phyloP scores from a whole-genome alignment of 2,113 vertebrate species.

The Sinocyclocheilus rhinocerous region DNA sequence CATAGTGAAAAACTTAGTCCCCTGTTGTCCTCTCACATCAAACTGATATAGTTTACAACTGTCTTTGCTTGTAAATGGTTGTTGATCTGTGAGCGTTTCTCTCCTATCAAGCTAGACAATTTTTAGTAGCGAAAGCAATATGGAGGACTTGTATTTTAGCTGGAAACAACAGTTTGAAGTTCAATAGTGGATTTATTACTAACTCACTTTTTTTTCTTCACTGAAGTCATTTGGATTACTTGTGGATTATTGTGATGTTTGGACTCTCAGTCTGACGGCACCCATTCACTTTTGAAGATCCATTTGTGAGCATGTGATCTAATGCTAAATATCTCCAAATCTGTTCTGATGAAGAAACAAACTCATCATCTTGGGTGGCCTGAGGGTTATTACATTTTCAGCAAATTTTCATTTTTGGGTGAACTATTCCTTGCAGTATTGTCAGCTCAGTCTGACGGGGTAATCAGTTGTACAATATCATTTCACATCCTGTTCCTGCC shows the following conservation, averaged over 20 bases:
- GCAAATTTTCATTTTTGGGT: background rate
- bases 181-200: no score
- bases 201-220: no score
- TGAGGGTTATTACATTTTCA: background rate
- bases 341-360: background rate
- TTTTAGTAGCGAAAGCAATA: no score
- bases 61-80: no score
- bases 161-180: no score
- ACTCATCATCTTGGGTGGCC: background rate
- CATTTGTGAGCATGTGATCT: background rate
- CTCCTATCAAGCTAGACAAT: no score
- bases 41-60: no score
- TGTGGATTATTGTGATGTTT: background rate
- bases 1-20: no score
- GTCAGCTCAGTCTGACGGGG: background rate
- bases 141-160: no score
- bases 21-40: no score
- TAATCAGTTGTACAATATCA: background rate
- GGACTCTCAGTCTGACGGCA: background rate
- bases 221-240: background rate
- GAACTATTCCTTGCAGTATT: constrained; percentile 18
- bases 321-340: background rate
- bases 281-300: background rate
- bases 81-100: no score
- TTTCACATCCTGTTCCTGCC: background rate